Evolutionary conservation across 1,140 invertebrate genomes (phyloP).

Genomic region (Drosophila ogumai): DNA sequence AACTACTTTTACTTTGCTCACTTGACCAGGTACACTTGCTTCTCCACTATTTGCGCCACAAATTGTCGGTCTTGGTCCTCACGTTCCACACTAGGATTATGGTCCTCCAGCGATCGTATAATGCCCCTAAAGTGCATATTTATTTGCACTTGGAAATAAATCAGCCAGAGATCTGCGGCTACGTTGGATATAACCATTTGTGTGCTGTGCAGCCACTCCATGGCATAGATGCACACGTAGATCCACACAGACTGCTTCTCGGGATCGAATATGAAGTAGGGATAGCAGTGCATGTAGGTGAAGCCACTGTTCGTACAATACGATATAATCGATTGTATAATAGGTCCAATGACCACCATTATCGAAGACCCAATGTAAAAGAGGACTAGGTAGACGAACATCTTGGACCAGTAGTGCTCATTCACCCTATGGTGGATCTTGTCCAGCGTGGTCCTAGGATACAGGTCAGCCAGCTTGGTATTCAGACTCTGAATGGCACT

Average conservation of each 20-base stretch:
- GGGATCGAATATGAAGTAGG: slow-evolving; percentile 44
- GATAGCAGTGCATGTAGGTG: slow-evolving; percentile 54
- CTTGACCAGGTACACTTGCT: slow-evolving; percentile 48
- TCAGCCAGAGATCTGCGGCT: slow-evolving; percentile 56
- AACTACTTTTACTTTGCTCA: slow-evolving; percentile 17
- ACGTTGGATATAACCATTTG: slow-evolving; percentile 53
- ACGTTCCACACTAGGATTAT: slow-evolving; percentile 27
- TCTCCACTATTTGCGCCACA: slow-evolving; percentile 47
- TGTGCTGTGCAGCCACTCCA: slow-evolving; percentile 56
- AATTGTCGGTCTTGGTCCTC: slow-evolving; percentile 34
- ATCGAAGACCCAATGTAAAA: slow-evolving; percentile 42
- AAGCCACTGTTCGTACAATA: slow-evolving; percentile 15
- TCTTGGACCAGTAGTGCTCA: slow-evolving; percentile 53
- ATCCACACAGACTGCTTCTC: slow-evolving; percentile 28
- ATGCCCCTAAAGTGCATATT: slow-evolving; percentile 63
- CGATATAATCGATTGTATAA: slow-evolving; percentile 21
- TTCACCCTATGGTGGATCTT: slow-evolving; percentile 38
- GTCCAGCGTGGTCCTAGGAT: slow-evolving; percentile 28
- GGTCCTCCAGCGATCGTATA: slow-evolving; percentile 27
- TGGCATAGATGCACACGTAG: slow-evolving; percentile 42
- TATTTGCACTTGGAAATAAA: slow-evolving; percentile 57
- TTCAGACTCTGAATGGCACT: slow-evolving; percentile 22
- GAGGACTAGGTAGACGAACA: slow-evolving; percentile 2
- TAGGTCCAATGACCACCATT: slow-evolving; percentile 48
- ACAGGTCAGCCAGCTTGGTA: slow-evolving; percentile 33